Conservation (phyloP, 2,113 vertebrate genomes). For the Pterophyllum scalare region DNA sequence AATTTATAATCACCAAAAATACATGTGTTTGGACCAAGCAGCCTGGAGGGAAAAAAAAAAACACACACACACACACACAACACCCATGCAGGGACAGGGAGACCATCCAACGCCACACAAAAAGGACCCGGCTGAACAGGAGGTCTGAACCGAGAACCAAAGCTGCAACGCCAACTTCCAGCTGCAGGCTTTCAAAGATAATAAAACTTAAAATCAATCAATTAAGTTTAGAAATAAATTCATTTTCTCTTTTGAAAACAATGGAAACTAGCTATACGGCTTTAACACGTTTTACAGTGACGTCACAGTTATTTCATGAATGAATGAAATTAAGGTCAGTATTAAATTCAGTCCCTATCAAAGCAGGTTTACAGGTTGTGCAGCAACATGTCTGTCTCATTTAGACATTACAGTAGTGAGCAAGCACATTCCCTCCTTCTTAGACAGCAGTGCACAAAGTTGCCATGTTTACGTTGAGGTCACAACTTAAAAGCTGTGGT, state of each 20-base stretch:
- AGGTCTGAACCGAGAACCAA: neutral
- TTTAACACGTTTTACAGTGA: neutral
- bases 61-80: neutral
- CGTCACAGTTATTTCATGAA: neutral
- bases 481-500: neutral
- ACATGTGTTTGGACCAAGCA: neutral
- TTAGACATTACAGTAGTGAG: neutral
- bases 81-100: too few relatives aligned
- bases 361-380: neutral
- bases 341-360: neutral
- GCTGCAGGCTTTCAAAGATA: neutral
- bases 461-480: neutral
- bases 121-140: neutral
- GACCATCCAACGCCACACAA: neutral
- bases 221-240: neutral
- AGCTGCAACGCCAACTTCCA: neutral
- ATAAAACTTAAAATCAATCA: neutral
- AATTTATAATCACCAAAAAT: slow-evolving; percentile 4
- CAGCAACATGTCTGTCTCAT: neutral
- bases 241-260: slow-evolving; percentile 1
- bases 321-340: neutral
- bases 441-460: neutral
- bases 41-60: neutral
- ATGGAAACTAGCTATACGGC: neutral
- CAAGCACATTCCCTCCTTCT: neutral